Percentiles rank a stretch among this genome's conserved stretches.
Evolutionary conservation across 2,797 vertebrate species (phyloP).

Genomic region (Aldrovandia affinis): DNA sequence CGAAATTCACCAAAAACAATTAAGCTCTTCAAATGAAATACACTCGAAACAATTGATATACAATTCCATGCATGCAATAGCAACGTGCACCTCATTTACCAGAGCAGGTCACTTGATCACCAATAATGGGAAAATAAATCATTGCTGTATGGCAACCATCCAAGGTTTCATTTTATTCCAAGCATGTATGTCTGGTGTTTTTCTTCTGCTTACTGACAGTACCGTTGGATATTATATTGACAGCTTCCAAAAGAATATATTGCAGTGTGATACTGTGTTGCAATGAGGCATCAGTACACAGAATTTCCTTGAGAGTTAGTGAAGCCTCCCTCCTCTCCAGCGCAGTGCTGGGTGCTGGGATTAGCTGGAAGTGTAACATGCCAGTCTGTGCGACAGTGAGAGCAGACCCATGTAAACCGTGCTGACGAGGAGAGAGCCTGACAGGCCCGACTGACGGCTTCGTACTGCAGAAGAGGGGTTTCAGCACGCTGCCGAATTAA

Average conservation of each 20-base stretch:
- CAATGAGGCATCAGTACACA: not conserved
- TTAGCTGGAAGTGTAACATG: not conserved
- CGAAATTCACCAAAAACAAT: too few relatives aligned
- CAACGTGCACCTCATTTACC: too few relatives aligned
- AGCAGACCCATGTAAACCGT: not conserved
- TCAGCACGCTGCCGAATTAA: not conserved
- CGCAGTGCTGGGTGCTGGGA: too few relatives aligned
- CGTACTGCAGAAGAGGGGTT: not conserved
- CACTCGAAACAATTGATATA: too few relatives aligned
- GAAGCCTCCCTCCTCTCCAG: too few relatives aligned
- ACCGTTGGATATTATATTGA: not conserved
- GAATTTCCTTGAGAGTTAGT: not conserved
- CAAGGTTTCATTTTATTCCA: too few relatives aligned
- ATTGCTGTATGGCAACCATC: too few relatives aligned
- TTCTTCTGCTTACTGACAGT: not conserved
- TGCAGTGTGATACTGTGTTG: not conserved
- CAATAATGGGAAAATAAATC: too few relatives aligned
- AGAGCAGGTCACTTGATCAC: too few relatives aligned
- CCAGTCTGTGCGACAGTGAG: not conserved
- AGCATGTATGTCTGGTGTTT: too few relatives aligned
- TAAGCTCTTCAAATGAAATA: too few relatives aligned
- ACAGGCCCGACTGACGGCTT: not conserved
- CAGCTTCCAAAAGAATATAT: not conserved
- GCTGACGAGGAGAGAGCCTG: not conserved
- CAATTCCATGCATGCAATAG: too few relatives aligned